Evolutionary conservation across 2,113 vertebrate genomes (phyloP).

Genomic region (Cinclus cinclus): DNA sequence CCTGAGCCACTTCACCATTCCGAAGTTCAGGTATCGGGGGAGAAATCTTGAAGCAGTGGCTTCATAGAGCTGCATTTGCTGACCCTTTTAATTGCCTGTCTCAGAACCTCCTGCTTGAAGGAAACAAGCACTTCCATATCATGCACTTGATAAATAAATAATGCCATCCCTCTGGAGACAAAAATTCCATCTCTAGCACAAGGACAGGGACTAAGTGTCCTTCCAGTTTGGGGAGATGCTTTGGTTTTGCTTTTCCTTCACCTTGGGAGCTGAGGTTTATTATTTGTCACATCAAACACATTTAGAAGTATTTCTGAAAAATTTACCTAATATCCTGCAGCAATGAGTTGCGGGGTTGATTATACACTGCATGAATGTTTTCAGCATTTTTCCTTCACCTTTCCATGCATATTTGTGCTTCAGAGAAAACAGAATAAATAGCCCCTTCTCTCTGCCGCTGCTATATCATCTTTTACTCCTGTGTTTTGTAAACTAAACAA

Average conservation of each 20-base stretch:
- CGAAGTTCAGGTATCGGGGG: not conserved
- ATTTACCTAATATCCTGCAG: conserved; percentile 12
- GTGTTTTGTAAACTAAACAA: conserved; percentile 55
- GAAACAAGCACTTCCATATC: not conserved
- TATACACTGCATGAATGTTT: not conserved
- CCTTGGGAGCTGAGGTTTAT: not conserved
- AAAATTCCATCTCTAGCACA: not conserved
- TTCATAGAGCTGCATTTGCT: not conserved
- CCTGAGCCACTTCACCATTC: conserved; percentile 7
- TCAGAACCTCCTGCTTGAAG: not conserved
- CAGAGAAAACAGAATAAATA: conserved; percentile 50
- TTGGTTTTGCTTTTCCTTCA: not conserved
- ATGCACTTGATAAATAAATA: conserved; percentile 30
- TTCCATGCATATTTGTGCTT: conserved; percentile 5
- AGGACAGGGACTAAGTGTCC: not conserved
- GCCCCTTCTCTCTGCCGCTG: not conserved
- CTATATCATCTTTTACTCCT: conserved; percentile 29
- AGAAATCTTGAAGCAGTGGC: not conserved
- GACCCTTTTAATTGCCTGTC: conserved; percentile 32
- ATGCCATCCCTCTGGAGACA: not conserved
- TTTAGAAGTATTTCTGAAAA: conserved; percentile 16
- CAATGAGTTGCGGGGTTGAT: conserved; percentile 17
- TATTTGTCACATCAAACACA: not conserved
- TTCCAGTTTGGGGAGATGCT: not conserved
- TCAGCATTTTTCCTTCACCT: conserved; percentile 27